A percentile compares a stretch with the other conserved stretches of the same genome.
Evolutionary conservation across 2,888 invertebrate genomes (phyloP).

Genomic region (Rhingia rostrata): DNA sequence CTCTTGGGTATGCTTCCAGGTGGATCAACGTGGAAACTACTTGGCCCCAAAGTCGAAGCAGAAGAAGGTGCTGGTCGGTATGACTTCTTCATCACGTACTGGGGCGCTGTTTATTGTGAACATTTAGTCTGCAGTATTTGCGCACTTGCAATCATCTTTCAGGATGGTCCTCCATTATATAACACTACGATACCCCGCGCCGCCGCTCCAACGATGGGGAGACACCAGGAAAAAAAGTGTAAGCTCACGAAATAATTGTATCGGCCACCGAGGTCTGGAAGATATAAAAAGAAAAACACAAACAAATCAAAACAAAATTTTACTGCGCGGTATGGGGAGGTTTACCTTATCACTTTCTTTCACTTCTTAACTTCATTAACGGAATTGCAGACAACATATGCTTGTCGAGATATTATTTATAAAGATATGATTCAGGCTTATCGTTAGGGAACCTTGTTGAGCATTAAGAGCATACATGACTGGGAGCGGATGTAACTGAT

Average conservation of each 20-base stretch:
- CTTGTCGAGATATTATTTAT: too few relatives aligned
- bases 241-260: slow-evolving; percentile 72
- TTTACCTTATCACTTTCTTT: slow-evolving; percentile 21
- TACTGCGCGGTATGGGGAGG: background rate
- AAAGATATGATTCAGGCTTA: too few relatives aligned
- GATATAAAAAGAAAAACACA: slow-evolving; percentile 2
- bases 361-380: slow-evolving; percentile 35
- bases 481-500: too few relatives aligned
- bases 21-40: slow-evolving; percentile 45
- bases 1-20: slow-evolving; percentile 42
- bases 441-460: too few relatives aligned
- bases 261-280: slow-evolving; percentile 28
- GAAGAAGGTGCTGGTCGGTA: slow-evolving; percentile 67
- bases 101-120: slow-evolving; percentile 65
- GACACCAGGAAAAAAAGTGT: slow-evolving; percentile 21
- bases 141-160: slow-evolving; percentile 70
- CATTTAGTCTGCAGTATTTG: slow-evolving; percentile 65
- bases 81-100: slow-evolving; percentile 74
- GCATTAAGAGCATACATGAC: too few relatives aligned
- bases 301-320: too few relatives aligned
- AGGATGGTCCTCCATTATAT: slow-evolving; percentile 69
- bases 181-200: slow-evolving; percentile 41
- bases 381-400: background rate
- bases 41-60: background rate
- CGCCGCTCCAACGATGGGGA: background rate